Evolutionary conservation across 2,113 vertebrate species (phyloP).

Genomic region (Poicephalus gulielmi): DNA sequence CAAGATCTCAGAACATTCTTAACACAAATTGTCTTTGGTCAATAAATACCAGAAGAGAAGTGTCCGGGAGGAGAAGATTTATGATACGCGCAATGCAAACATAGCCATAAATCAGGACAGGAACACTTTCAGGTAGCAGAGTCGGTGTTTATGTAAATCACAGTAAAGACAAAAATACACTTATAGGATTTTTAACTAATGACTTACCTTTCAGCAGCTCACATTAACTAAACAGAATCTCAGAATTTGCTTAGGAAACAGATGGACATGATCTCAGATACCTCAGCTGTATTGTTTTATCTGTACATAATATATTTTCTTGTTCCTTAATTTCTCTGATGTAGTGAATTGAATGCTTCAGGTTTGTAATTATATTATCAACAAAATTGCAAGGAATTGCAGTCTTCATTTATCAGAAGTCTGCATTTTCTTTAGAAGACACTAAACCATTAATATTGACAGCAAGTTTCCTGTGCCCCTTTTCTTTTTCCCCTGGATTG

Average conservation of each 20-base stretch:
- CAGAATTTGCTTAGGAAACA: background rate
- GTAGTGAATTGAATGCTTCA: background rate
- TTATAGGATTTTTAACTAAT: slow-evolving; percentile 38
- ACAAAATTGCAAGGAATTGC: background rate
- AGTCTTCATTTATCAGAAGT: background rate
- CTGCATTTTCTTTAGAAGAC: background rate
- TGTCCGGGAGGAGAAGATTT: slow-evolving; percentile 87
- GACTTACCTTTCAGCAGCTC: slow-evolving; percentile 11
- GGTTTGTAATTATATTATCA: background rate
- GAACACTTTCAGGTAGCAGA: slow-evolving; percentile 76
- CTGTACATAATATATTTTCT: background rate
- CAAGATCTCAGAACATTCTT: slow-evolving; percentile 85
- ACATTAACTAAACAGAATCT: background rate
- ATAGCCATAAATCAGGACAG: slow-evolving; percentile 84
- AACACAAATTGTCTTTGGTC: slow-evolving; percentile 85
- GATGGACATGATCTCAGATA: background rate
- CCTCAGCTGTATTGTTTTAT: background rate
- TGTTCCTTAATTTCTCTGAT: background rate
- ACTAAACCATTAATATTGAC: background rate
- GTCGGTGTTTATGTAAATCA: slow-evolving; percentile 77
- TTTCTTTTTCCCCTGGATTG: background rate
- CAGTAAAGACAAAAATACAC: slow-evolving; percentile 15
- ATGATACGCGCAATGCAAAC: slow-evolving; percentile 82
- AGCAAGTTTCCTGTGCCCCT: background rate
- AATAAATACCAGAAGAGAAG: slow-evolving; percentile 87